Conservation (phyloP, 2,888 invertebrate genomes). For the Drosophila rellima region DNA sequence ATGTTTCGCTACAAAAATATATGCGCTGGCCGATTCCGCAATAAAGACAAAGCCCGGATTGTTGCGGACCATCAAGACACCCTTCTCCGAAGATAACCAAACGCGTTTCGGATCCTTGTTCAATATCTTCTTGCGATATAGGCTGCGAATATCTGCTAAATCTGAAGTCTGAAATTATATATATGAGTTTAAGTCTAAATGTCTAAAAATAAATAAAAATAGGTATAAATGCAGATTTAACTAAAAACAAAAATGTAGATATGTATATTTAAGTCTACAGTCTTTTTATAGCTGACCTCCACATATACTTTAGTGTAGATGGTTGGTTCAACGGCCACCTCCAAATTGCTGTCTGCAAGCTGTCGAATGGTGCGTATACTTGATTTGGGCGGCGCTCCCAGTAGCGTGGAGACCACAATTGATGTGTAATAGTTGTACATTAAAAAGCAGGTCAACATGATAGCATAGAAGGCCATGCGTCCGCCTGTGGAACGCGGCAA, state of each 20-base stretch:
- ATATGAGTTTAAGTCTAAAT: conserved; percentile 42
- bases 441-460: conserved; percentile 85
- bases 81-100: conserved; percentile 74
- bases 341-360: conserved; percentile 87
- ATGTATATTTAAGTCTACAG: no score
- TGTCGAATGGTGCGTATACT: conserved; percentile 86
- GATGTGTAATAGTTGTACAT: conserved; percentile 89
- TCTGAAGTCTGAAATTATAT: conserved; percentile 42
- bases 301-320: conserved; percentile 80
- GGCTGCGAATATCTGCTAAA: conserved; percentile 64
- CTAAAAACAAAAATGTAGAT: no score
- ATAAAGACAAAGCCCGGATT: conserved; percentile 81
- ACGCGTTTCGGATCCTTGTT: conserved; percentile 49
- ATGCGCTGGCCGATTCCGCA: conserved; percentile 76
- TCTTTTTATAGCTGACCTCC: conserved; percentile 64
- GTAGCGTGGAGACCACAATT: conserved; percentile 88
- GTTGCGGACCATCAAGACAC: conserved; percentile 71
- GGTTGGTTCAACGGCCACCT: conserved; percentile 86
- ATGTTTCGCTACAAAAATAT: conserved; percentile 70
- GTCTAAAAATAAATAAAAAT: not conserved
- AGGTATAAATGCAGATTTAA: no score
- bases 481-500: conserved; percentile 86
- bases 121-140: conserved; percentile 71
- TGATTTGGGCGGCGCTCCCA: conserved; percentile 87
- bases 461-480: conserved; percentile 78